A percentile compares a stretch with the other conserved stretches of the same genome.
Conservation (phyloP, 2,113 vertebrate species). For the Oreocharis arfaki region DNA sequence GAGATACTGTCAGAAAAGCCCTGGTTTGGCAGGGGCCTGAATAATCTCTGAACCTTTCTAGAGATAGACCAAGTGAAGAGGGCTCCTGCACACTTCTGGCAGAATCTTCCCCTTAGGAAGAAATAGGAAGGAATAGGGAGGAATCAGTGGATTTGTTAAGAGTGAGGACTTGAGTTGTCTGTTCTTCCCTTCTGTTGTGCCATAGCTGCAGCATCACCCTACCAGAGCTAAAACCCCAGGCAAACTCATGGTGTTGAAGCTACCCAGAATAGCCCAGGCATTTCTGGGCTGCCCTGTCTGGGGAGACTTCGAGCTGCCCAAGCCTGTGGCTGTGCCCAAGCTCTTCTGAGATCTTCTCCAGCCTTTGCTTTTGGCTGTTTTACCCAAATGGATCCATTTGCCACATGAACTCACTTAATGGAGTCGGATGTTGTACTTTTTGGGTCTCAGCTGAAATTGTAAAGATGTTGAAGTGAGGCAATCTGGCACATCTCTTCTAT, state of each 20-base stretch:
- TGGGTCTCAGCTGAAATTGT: background rate
- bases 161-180: background rate
- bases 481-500: background rate
- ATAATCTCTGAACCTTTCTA: background rate
- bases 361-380: background rate
- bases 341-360: background rate
- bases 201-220: background rate
- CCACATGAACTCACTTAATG: background rate
- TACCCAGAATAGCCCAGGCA: background rate
- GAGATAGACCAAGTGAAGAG: background rate
- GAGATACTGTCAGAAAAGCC: background rate
- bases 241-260: background rate
- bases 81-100: background rate
- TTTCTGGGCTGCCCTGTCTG: background rate
- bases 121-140: background rate
- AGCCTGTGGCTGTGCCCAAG: background rate
- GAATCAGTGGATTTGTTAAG: background rate
- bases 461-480: background rate
- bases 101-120: background rate
- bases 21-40: background rate
- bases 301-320: background rate
- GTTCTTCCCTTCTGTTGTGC: background rate
- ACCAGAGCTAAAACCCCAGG: background rate
- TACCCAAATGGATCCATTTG: background rate
- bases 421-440: background rate